phyloP scores from a whole-genome alignment of 2,113 vertebrate genomes.

The Hyla sarda region DNA sequence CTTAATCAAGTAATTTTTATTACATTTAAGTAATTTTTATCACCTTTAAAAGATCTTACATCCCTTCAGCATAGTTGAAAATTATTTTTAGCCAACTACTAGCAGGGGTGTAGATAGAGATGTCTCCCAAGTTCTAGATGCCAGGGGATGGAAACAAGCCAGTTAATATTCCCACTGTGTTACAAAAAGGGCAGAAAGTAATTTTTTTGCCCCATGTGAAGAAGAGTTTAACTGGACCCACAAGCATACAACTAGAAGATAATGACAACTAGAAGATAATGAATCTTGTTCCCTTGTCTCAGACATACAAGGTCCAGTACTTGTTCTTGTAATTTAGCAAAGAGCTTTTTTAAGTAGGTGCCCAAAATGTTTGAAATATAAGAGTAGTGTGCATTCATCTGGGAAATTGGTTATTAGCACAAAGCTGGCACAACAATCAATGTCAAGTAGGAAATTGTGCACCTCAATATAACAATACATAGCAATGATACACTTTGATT shows the following conservation, averaged over 20 bases:
- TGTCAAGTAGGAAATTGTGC: constrained; percentile 17
- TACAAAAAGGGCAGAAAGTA: too few species aligned
- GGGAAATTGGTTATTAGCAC: constrained; percentile 21
- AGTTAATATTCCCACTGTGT: too few species aligned
- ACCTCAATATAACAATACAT: not conserved
- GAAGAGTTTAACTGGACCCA: not conserved
- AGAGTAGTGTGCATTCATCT: constrained; percentile 6
- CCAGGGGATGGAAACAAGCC: too few species aligned
- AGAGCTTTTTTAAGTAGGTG: not conserved
- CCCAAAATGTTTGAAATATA: not conserved
- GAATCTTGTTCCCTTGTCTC: not conserved
- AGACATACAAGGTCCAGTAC: not conserved
- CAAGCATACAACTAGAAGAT: not conserved
- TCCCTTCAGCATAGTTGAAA: too few species aligned
- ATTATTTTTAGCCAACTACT: too few species aligned
- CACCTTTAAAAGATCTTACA: too few species aligned
- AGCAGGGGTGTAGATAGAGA: too few species aligned
- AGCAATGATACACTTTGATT: not conserved
- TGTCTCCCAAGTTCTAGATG: too few species aligned
- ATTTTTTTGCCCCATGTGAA: too few species aligned
- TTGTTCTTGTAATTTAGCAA: not conserved
- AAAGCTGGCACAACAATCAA: constrained; percentile 22
- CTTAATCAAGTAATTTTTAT: too few species aligned
- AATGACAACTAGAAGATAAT: not conserved
- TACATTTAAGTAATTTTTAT: too few species aligned